phyloP scores from a whole-genome alignment of 1,140 invertebrate genomes.

The Ridgeia piscesae region DNA sequence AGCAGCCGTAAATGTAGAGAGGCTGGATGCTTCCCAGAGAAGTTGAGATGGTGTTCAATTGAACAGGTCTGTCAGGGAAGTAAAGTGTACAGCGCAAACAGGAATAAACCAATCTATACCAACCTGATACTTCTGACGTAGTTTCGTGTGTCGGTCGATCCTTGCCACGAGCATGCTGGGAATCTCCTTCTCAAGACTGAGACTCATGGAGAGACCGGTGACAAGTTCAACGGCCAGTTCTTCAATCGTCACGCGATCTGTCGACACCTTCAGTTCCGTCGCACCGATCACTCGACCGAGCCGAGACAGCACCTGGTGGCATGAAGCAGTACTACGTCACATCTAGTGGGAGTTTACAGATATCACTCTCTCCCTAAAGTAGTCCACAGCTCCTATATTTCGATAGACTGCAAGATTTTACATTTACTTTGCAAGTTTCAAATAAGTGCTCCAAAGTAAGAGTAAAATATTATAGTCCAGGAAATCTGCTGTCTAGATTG shows the following conservation, averaged over 20 bases:
- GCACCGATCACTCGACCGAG: conserved; percentile 87
- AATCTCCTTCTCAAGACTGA: conserved; percentile 73
- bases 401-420: too few relatives aligned
- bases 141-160: conserved; percentile 82
- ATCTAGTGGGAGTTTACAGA: too few relatives aligned
- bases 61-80: too few relatives aligned
- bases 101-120: conserved; percentile 30
- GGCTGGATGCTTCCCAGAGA: too few relatives aligned
- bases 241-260: conserved; percentile 84
- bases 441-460: too few relatives aligned
- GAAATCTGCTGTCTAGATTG: too few relatives aligned
- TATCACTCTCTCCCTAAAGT: too few relatives aligned
- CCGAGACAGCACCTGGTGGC: conserved; percentile 75
- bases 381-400: too few relatives aligned
- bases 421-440: too few relatives aligned
- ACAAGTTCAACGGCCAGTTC: conserved; percentile 83
- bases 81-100: neutral
- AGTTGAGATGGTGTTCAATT: too few relatives aligned
- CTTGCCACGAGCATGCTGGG: conserved; percentile 68
- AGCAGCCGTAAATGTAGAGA: too few relatives aligned
- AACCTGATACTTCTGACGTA: conserved; percentile 85
- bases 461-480: too few relatives aligned
- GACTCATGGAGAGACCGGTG: conserved; percentile 84
- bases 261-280: conserved; percentile 85
- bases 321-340: neutral